Percentiles rank a stretch among this genome's conserved stretches.
Conservation (phyloP, 2,113 vertebrate species). For the Pangasianodon hypophthalmus region DNA sequence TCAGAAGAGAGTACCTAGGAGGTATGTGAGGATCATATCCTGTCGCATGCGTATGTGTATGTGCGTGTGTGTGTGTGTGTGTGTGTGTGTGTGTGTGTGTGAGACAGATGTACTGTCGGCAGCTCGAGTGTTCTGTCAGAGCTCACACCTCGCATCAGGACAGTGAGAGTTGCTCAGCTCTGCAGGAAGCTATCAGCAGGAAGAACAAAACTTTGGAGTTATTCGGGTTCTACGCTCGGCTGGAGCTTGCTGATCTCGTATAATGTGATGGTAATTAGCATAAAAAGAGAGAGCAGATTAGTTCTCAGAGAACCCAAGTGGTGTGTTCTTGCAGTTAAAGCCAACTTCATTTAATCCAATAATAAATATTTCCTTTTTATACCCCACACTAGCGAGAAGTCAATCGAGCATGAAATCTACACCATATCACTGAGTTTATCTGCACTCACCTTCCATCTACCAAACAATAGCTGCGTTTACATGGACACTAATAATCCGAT, state of each 20-base stretch:
- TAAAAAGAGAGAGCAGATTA: slow-evolving; percentile 19
- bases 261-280: slow-evolving; percentile 18
- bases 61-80: slow-evolving; percentile 12
- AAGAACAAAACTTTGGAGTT: slow-evolving; percentile 22
- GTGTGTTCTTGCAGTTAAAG: neutral
- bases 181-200: neutral
- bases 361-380: slow-evolving; percentile 19
- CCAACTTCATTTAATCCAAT: slow-evolving; percentile 23
- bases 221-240: slow-evolving; percentile 16
- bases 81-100: neutral
- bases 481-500: no score
- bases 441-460: neutral
- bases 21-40: neutral
- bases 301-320: slow-evolving; percentile 8
- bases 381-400: neutral
- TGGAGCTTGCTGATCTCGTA: slow-evolving; percentile 10
- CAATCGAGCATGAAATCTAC: neutral
- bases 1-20: neutral
- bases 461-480: no score
- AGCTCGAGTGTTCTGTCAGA: slow-evolving; percentile 27
- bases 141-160: slow-evolving; percentile 23
- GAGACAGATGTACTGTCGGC: slow-evolving; percentile 11
- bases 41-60: slow-evolving; percentile 3
- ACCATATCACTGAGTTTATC: neutral
- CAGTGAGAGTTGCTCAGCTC: slow-evolving; percentile 7